phyloP scores from a whole-genome alignment of 1,140 invertebrate species.

The Chrysomallon squamiferum region DNA sequence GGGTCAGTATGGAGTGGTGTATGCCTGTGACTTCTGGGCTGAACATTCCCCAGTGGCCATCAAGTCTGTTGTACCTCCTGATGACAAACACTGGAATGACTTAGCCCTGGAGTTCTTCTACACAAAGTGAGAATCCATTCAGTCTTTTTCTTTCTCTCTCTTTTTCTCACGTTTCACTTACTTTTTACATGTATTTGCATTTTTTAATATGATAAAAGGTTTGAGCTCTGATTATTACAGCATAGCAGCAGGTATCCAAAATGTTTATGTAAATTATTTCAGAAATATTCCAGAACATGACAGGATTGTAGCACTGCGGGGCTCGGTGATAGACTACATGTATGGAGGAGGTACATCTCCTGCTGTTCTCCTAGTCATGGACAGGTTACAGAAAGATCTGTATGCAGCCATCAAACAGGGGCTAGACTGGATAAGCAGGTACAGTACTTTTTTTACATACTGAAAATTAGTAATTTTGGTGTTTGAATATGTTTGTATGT shows the following conservation, averaged over 20 bases:
- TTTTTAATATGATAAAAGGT: too few relatives aligned
- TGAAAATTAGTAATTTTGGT: too few relatives aligned
- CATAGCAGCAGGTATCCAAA: too few relatives aligned
- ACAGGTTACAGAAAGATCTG: slow-evolving; percentile 76
- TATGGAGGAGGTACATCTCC: slow-evolving; percentile 74
- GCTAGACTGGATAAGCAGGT: slow-evolving; percentile 73
- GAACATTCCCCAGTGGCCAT: slow-evolving; percentile 77
- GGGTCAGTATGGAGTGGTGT: slow-evolving; percentile 93
- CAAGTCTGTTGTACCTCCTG: slow-evolving; percentile 90
- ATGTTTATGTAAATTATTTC: too few relatives aligned
- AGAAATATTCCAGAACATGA: slow-evolving; percentile 86
- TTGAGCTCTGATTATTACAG: too few relatives aligned
- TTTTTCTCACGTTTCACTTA: too few relatives aligned
- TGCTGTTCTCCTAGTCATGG: slow-evolving; percentile 83
- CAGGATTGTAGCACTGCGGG: slow-evolving; percentile 79
- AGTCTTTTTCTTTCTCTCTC: too few relatives aligned
- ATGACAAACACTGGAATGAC: slow-evolving; percentile 91
- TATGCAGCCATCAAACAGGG: slow-evolving; percentile 80
- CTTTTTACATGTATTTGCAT: too few relatives aligned
- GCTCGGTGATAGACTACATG: slow-evolving; percentile 83
- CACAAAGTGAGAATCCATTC: slow-evolving; percentile 60
- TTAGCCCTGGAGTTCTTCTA: slow-evolving; percentile 89
- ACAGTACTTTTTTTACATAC: too few relatives aligned
- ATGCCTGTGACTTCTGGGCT: slow-evolving; percentile 81
- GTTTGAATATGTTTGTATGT: too few relatives aligned